Percentiles rank a stretch among this genome's conserved stretches.
phyloP scores from a whole-genome alignment of 2,888 invertebrate species.

The Flexamia atlantica region DNA sequence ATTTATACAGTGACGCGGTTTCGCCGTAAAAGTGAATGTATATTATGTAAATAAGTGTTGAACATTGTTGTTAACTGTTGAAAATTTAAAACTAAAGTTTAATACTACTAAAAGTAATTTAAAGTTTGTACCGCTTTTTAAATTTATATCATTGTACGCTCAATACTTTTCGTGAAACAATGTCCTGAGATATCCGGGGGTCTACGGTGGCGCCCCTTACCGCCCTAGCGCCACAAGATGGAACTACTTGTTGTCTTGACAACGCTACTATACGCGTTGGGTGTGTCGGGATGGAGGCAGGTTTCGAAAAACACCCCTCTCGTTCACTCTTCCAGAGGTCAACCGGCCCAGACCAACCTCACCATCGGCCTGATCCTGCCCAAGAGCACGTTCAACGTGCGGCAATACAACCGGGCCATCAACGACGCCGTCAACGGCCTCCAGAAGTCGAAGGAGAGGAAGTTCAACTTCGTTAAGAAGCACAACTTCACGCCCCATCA shows the following conservation, averaged over 20 bases:
- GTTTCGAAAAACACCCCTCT: conserved; percentile 12
- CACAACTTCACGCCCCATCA: conserved; percentile 81
- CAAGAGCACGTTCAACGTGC: conserved; percentile 85
- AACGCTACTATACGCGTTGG: conserved; percentile 52
- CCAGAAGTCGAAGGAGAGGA: conserved; percentile 77
- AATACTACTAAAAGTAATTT: conserved; percentile 4
- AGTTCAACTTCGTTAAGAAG: conserved; percentile 80
- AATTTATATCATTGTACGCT: not conserved
- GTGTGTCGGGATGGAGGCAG: conserved; percentile 57
- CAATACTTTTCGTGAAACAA: not conserved
- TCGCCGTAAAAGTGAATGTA: not conserved
- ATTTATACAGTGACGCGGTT: not conserved
- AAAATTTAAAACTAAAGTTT: conserved; percentile 10
- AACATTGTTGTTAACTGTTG: not conserved
- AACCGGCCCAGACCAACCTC: conserved; percentile 71
- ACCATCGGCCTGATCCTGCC: conserved; percentile 86
- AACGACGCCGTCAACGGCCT: conserved; percentile 80
- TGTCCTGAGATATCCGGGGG: conserved; percentile 41
- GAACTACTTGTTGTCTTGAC: conserved; percentile 60
- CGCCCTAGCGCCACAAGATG: conserved; percentile 65
- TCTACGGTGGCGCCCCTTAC: conserved; percentile 64
- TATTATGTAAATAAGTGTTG: conserved; percentile 2
- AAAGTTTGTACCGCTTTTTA: conserved; percentile 26
- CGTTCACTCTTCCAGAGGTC: conserved; percentile 51
- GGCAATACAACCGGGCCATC: conserved; percentile 83